Base-by-base conservation (phyloP, 2,113 vertebrate genomes). In the Strigops habroptila region DNA sequence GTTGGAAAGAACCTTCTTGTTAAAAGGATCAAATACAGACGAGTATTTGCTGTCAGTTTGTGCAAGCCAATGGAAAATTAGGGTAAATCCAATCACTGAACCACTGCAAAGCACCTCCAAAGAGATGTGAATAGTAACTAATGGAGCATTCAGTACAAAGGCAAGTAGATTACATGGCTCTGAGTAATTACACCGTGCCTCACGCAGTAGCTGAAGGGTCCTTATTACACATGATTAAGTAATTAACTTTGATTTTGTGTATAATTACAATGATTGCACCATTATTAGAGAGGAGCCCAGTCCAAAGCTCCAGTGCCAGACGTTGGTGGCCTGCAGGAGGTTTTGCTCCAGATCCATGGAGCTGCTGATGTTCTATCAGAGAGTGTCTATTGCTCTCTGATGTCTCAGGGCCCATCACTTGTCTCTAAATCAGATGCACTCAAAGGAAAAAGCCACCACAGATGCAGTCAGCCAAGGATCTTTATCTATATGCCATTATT, bases 101-200 rank as follows among this genome's bases (percentile, higher is more conserved):
- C 69, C 64, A 62, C 78, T 74, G 60, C 93, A 95, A 93, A 92
- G 59, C 53, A 93, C 69, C 65, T 89, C 89, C 1, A 3, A 93
- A 43, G 84, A 79, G 89, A 88, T 62, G 60, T 57, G 85, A 82
- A 73, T 24, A 71, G 70, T 28, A 82, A 63, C 52, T 92, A 86
- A 95, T 86, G 53, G 91, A 91, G 88, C 71, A 81, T 84, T 93
- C 79, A 65, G 5, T 31, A 69, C 65, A 79, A 89, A 89, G 30
- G 19, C 69, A 67, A 88, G 69, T 21, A 90, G 91, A 96, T 96
- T 74, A 88, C 63, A 95, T 46, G 78, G 18, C 84, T 74, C 10
- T 33, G 78, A 91, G 89, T 80, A 94, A 94, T 73, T 76, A 69
- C 1, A 2, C 24, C 2, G 0, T 51, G 9, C 65, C 43, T 91